Base-by-base conservation (phyloP, 2,113 vertebrate genomes). In the Meles meles region DNA sequence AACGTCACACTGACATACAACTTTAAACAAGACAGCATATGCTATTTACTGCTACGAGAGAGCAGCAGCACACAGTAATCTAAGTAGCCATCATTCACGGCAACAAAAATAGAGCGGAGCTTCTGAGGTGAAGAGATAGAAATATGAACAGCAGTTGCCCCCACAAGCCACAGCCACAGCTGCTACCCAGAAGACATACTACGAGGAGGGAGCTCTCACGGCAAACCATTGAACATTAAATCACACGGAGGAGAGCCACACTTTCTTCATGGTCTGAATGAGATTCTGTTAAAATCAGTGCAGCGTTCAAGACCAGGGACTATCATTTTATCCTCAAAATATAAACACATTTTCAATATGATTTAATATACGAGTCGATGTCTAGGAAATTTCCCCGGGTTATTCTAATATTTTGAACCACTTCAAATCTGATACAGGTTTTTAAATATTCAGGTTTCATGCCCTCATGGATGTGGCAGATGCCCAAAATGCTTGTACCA, bases 91-190 rank as follows among this genome's bases (percentile, higher is more conserved):
- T 97, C n/a, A 96, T 10, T 97, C 95, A 96, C 0, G 4, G 87
- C 63, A 88, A 85, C 92, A 67, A 88, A 92, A 42, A 94, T 14
- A 94, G 44, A 90, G 23, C 10, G 21, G 0, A 74, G n/a, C 20
- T 85, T 82, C 67, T n/a, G 42, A 61, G 82, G 57, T 27, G 15
- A 88, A 69, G 44, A 90, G 94, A 95, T 76, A 97, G 96, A 97
- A 97, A 95, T 90, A 97, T 11, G 71, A 77, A 88, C 15, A 74
- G 47, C 69, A 90, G 47, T 96, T 96, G 96, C 71, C 92, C 80
- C 92, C 76, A 55, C 31, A 83, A 88, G 72, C 90, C 79, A 81
- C 49, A 88, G 72, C 9, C 49, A 12, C 90, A 98, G 93, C 96
- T 93, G 94, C 93, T 90, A 37, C 80, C 55, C 34, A 21, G 31